Evolutionary conservation across 2,888 invertebrate species (phyloP), one percentile per base, ranked within the genome.

Genomic region (Fissipunctia ypsillon): DNA sequence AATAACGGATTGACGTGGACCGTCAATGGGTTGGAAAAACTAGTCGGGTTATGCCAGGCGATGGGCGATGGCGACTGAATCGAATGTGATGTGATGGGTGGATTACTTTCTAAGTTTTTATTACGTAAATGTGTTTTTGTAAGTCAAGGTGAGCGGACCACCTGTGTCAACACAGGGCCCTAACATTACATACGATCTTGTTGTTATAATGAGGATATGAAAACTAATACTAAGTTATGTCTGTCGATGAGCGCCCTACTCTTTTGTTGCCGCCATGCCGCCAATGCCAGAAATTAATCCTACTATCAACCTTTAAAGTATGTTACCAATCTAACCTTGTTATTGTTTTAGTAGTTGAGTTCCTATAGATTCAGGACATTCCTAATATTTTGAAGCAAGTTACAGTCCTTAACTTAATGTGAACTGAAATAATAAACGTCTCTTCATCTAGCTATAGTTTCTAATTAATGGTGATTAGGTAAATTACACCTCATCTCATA

Each of bases 21-120:
- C 89, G 91, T 93, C 93, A 93, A 93, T 93, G 92, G 92, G 80
- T 87, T 81, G 86, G 90, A 94, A 94, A 94, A 94, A 94, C 91
- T 91, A 86, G 92, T 88, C 84, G 81, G 10, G 35, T 67, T 57
- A 68, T 66, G 56, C 57, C 84, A 80, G 84, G 84, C 81, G 79
- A 80, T 45, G 54, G 61, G 31, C 67, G 48, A 61, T 38, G 68
- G 59, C 19, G 56, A 61, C 78, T 77, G 78, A 64, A 57, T 84
- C 48, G 66, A 63, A 81, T 81, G 54, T 41, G 81, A 64, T 69
- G 54, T 52, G 71, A 66, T 72, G 69, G 73, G 75, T 69, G 76
- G 77, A 78, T 80, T 78, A 82, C 88, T 87, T 86, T 87, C 84
- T 78, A 86, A 82, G 84, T 80, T 87, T 84, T 78, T 84, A 68